Conservation (phyloP, 2,113 vertebrate genomes). For the Alethe diademata region DNA sequence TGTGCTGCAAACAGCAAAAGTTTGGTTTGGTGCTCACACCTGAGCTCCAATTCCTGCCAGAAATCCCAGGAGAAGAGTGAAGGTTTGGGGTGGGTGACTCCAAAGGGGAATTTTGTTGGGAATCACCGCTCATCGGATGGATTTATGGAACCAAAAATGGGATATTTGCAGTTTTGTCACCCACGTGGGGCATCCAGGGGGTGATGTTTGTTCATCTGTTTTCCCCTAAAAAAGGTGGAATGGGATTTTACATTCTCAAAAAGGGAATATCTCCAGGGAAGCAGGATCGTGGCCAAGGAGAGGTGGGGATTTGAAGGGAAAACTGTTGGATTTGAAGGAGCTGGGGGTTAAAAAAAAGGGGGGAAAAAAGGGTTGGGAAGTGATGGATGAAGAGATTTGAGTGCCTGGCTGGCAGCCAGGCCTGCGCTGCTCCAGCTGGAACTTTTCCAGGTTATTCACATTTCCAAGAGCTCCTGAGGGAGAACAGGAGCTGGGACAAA, state of each 20-base stretch:
- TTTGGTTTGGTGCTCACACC: background rate
- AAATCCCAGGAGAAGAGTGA: background rate
- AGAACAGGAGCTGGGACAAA: background rate
- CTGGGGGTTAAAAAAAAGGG: background rate
- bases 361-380: background rate
- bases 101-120: background rate
- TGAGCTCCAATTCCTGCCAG: background rate
- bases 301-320: background rate
- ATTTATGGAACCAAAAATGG: background rate
- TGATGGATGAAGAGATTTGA: background rate
- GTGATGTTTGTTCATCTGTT: rapidly evolving
- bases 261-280: background rate
- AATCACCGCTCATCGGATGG: rapidly evolving
- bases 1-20: background rate
- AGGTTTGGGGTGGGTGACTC: background rate
- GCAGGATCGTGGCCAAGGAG: background rate
- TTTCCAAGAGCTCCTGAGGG: background rate
- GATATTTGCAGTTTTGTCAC: background rate
- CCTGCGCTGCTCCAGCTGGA: background rate
- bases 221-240: background rate
- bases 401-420: background rate
- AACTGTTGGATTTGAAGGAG: background rate
- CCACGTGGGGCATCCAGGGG: rapidly evolving
- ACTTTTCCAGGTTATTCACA: background rate
- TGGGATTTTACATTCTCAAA: background rate